phyloP scores from a whole-genome alignment of 2,113 vertebrate genomes.

The Hiodon alosoides region DNA sequence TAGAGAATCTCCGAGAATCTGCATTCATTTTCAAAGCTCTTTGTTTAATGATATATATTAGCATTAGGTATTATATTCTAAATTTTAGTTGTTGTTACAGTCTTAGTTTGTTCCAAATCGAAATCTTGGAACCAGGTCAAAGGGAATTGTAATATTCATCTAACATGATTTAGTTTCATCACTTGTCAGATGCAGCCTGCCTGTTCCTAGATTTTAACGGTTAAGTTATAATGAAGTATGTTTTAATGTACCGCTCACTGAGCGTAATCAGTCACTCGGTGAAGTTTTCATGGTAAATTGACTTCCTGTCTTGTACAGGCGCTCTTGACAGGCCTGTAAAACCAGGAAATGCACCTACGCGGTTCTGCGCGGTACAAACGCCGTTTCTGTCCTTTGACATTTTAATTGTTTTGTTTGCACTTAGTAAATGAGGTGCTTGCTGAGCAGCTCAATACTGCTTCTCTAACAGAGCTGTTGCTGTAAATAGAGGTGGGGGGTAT shows the following conservation, averaged over 20 bases:
- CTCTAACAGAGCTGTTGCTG: constrained; percentile 18
- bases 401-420: neutral
- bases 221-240: too few species aligned
- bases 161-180: too few species aligned
- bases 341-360: neutral
- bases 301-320: neutral
- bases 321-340: neutral
- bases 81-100: too few species aligned
- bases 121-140: too few species aligned
- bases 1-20: too few species aligned
- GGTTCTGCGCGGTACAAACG: neutral
- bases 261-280: neutral
- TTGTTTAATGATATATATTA: too few species aligned
- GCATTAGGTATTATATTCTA: too few species aligned
- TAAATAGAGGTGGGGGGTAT: neutral
- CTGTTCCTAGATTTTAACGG: too few species aligned
- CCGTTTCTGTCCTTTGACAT: neutral
- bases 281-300: neutral
- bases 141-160: too few species aligned
- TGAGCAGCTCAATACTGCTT: constrained; percentile 5
- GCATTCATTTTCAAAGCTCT: too few species aligned
- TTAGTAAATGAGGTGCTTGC: neutral
- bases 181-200: too few species aligned
- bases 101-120: too few species aligned
- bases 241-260: neutral